Base-by-base conservation (phyloP, 2,797 vertebrate genomes). In the Hydrolagus colliei region DNA sequence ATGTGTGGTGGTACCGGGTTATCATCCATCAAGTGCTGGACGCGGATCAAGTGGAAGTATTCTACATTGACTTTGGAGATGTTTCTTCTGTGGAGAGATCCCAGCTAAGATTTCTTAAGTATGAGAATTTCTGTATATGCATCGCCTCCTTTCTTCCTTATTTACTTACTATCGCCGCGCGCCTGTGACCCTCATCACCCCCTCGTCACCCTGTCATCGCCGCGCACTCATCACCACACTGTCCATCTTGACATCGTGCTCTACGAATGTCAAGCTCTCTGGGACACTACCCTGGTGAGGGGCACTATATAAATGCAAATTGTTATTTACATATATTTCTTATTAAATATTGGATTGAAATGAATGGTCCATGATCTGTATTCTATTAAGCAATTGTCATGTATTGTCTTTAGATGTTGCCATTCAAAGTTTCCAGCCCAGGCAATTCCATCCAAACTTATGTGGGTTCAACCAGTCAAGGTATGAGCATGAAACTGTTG, bases 101-200 rank as follows among this genome's bases (percentile, higher is more conserved):
- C 76, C 89, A 87, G 12, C 94, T 99, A 86, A 94, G 94, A 79
- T 97, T 99, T 89, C 96, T 99, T 84, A 98, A 99, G 97, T 99
- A 92, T 89, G 96, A 20, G 8, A n/a, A 18, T 41, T 52, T 0
- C 71, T 84, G 67, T 71, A 52, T 4, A 2, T 80, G 13, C 13
- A 22, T 80, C 27, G n/a, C 12, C 2, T 63, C 13, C 4, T 88
- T 59, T 77, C 88, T 85, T 20, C 5, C 16, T 14, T 6, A 73
- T 18, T 73, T 12, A 73, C 35, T 22, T 77, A 22, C 7, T 22
- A 10, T 22, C 16, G 27, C 27, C 27, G 27, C 27, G 27, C 27
- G 27, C 27, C 27, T 1, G 27, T 27, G 27, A 27, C 27, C 27
- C 27, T 27, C 27, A 27, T 27, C 27, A 27, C 27, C 27, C 27